Percentiles rank a stretch among this genome's conserved stretches.
phyloP scores from a whole-genome alignment of 2,888 invertebrate genomes.

The Amaurobius ferox region DNA sequence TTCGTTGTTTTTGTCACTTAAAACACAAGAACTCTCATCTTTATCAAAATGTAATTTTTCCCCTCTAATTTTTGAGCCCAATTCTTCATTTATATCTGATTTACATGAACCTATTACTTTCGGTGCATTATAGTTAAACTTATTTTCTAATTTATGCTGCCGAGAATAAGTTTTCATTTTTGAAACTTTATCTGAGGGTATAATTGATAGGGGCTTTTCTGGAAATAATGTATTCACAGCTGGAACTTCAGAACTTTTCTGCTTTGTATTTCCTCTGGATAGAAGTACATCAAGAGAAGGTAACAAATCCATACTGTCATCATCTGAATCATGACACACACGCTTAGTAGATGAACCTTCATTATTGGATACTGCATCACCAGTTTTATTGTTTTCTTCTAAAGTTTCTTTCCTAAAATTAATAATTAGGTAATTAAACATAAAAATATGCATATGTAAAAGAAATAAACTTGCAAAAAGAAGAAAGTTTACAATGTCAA shows the following conservation, averaged over 20 bases:
- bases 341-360: not conserved
- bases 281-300: conserved; percentile 26
- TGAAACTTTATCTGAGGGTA: not conserved
- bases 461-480: no score
- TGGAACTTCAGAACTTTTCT: not conserved
- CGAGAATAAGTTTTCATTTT: not conserved
- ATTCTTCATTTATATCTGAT: no score
- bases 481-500: no score
- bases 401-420: not conserved
- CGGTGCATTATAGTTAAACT: no score
- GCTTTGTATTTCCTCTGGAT: not conserved
- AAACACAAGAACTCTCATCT: no score
- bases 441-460: no score
- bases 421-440: no score
- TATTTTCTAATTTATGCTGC: not conserved
- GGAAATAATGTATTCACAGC: not conserved
- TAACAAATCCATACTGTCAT: not conserved
- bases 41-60: no score
- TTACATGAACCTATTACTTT: no score
- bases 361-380: no score
- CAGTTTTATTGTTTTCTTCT: not conserved
- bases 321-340: not conserved
- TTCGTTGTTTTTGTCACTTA: no score
- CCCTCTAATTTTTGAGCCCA: no score
- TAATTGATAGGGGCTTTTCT: not conserved